Conservation (phyloP, 2,888 invertebrate genomes). For the Lydus trimaculatus region DNA sequence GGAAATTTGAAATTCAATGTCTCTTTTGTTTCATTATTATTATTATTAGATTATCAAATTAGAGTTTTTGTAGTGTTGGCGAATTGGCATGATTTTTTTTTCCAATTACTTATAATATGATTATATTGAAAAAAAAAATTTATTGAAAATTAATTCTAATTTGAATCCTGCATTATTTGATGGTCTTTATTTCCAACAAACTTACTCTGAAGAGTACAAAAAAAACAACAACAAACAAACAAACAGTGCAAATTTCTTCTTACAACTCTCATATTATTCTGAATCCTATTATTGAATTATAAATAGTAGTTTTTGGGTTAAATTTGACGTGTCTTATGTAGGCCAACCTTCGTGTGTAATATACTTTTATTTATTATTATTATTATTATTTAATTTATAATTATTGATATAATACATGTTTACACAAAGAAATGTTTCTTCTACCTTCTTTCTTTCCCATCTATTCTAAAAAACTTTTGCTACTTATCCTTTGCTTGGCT, state of each 20-base stretch:
- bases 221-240: too few relatives aligned
- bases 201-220: background rate
- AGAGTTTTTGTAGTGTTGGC: slow-evolving; percentile 49
- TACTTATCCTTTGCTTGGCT: slow-evolving; percentile 51
- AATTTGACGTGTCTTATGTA: slow-evolving; percentile 1
- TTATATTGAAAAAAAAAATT: slow-evolving; percentile 10
- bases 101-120: background rate
- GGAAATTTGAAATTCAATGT: slow-evolving; percentile 40
- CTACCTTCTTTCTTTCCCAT: slow-evolving; percentile 31
- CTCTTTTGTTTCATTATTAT: background rate
- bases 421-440: slow-evolving; percentile 41
- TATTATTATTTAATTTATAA: slow-evolving; percentile 3
- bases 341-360: slow-evolving; percentile 11
- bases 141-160: slow-evolving; percentile 7
- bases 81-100: slow-evolving; percentile 43
- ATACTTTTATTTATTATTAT: background rate
- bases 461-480: slow-evolving; percentile 21
- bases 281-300: background rate
- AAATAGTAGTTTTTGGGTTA: background rate
- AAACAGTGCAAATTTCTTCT: background rate
- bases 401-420: slow-evolving; percentile 38
- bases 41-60: slow-evolving; percentile 37
- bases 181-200: slow-evolving; percentile 10
- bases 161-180: slow-evolving; percentile 19
- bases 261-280: background rate